These are phyloP conservation scores for Odontamblyopus lacepedii DNA, from an alignment of 2,797 vertebrate species.

Conservation along the genomic window DNA sequence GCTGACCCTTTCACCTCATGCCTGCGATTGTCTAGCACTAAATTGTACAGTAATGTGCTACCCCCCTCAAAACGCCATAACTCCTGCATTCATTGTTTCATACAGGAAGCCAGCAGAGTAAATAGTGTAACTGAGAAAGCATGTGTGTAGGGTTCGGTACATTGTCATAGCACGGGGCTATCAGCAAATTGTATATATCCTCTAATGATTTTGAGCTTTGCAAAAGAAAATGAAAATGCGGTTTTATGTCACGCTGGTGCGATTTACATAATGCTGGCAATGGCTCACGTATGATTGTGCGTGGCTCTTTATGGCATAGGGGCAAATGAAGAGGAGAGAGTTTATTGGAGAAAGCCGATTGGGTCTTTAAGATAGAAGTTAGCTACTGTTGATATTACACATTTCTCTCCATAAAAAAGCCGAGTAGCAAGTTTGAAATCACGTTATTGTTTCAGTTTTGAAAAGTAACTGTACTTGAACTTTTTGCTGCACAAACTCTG, in stretches of 20 bases:
- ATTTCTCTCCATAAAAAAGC: constrained; percentile 39
- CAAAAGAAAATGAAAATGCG: constrained; percentile 79
- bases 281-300: constrained; percentile 75
- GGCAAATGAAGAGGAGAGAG: constrained; percentile 69
- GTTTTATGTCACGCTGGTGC: constrained; percentile 71
- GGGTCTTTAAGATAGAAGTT: constrained; percentile 73
- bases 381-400: constrained; percentile 58
- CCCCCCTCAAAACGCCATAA: constrained; percentile 68
- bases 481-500: too few species aligned
- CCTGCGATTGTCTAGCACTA: constrained; percentile 78
- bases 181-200: constrained; percentile 74
- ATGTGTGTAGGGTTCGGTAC: constrained; percentile 83
- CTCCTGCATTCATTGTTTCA: constrained; percentile 92
- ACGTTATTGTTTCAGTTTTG: too few species aligned
- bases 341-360: constrained; percentile 67
- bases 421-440: neutral
- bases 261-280: constrained; percentile 77
- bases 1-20: constrained; percentile 74
- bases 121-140: constrained; percentile 95
- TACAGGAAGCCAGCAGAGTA: constrained; percentile 92
- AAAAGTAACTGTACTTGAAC: too few species aligned
- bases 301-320: constrained; percentile 67
- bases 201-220: constrained; percentile 76
- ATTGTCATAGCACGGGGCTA: constrained; percentile 64
- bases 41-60: constrained; percentile 69